These are phyloP conservation scores for Selenia dentaria DNA, from an alignment of 2,888 invertebrate species.

Conservation along the genomic window DNA sequence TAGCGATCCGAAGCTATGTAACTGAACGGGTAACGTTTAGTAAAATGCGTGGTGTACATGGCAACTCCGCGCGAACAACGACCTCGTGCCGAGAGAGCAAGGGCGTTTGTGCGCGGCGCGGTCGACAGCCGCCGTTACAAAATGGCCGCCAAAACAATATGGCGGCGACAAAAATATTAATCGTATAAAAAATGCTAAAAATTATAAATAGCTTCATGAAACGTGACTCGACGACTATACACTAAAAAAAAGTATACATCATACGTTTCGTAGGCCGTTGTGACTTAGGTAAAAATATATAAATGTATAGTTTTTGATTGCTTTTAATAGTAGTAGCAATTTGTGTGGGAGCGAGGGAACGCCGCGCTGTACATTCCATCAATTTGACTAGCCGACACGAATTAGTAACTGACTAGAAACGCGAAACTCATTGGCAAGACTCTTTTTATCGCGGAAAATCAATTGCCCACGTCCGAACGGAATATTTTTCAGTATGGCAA, in stretches of 20 bases:
- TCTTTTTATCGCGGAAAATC: constrained; percentile 41
- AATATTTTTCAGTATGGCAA: constrained; percentile 46
- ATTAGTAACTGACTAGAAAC: constrained; percentile 79
- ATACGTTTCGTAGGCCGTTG: constrained; percentile 71
- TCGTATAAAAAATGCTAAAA: constrained; percentile 67
- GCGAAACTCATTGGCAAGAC: constrained; percentile 78
- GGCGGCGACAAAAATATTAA: constrained; percentile 40
- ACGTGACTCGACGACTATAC: constrained; percentile 54
- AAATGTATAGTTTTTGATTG: constrained; percentile 12
- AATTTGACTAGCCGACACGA: constrained; percentile 80
- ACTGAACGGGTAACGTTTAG: constrained; percentile 72
- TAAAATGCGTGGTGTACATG: constrained; percentile 57
- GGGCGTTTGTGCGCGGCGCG: constrained; percentile 29
- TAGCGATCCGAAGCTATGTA: constrained; percentile 75
- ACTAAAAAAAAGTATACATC: constrained; percentile 65
- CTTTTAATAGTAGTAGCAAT: constrained; percentile 14
- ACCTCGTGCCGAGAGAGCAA: constrained; percentile 12
- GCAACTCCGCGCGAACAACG: constrained; percentile 37
- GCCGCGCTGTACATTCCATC: constrained; percentile 27
- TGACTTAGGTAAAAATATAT: constrained; percentile 64
- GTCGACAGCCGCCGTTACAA: constrained; percentile 51
- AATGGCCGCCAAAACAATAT: constrained; percentile 58
- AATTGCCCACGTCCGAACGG: constrained; percentile 23
- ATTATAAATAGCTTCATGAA: constrained; percentile 65
- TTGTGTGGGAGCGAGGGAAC: constrained; percentile 9